Base-by-base conservation (phyloP, 2,888 invertebrate genomes). In the Dexiosoma caninum region DNA sequence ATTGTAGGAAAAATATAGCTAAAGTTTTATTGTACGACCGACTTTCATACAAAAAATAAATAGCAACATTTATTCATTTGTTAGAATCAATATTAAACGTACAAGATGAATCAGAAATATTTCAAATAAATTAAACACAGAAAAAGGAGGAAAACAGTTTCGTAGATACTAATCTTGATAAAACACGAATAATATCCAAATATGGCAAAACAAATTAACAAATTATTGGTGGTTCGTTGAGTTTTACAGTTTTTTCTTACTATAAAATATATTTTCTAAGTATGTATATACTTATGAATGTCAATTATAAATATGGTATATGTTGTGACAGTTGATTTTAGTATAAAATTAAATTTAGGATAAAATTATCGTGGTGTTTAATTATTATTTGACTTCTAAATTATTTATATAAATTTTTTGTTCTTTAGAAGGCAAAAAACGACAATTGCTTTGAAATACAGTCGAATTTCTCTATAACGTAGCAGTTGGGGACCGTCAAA, bases 131-230 rank as follows among this genome's bases (percentile, higher is more conserved):
- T 70, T 40, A 69, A 60, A 71, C 8, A 42, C 35, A 32, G 32
- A 71, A 59, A 77, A 9, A 53, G 19, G 35, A 16, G 27, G 9
- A 75, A 51, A 70, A 64, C 53, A 60, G n/a, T 62, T 32, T 55
- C 30, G 9, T n/a, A 76, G 76, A 81, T 81, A 49, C 59, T 64
- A 57, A 81, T 81, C 77, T 69, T 64, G 77, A 81, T 81, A 69
- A 62, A 79, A 74, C 57, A 78, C 66, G 62, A 76, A 66, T 60
- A 60, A 40, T 46, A 62, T 10, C 78, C 78, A 62, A 74, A 67
- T 74, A 78, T 62, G 78, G 80, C 70, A 71, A 76, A 79, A 79
- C 79, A 79, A 79, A 79, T 79, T 79, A 80, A 80, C 75, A 80
- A 80, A 80, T 78, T 78, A 78, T 74, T 69, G 78, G 78, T 69